Evolutionary conservation across 2,797 vertebrate species (phyloP), one percentile per base, ranked within the genome.

Genomic region (Sphenopsis melanotis): DNA sequence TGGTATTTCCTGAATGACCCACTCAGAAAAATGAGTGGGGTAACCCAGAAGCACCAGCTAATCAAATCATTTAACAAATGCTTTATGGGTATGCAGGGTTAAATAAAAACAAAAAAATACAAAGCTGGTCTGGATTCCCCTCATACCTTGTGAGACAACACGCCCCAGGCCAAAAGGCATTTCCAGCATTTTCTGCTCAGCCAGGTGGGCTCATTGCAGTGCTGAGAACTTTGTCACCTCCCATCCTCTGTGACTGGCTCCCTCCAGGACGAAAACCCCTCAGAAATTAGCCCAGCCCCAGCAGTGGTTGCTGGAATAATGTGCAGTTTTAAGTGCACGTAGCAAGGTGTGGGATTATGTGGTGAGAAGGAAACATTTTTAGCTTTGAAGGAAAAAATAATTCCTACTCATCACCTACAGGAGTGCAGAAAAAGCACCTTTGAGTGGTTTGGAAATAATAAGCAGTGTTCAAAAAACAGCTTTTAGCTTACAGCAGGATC

Each of bases 1-100:
- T 82, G 78, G 66, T 60, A 96, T 94, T 82, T 97, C 97, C 97
- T 96, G 95, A 96, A 90, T 49, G 81, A 63, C 91, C 80, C 79
- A 27, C 86, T 60, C 83, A 66, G 94, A 88, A 92, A 94, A 90
- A 68, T 57, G 6, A 46, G 87, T 82, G 36, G 42, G 71, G 96
- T 94, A 94, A 91, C 7, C 82, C 39, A 79, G 91, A 80, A 89
- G 29, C 41, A 39, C 15, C 63, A 34, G 37, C n/a, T 34, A 26
- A 60, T 12, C 27, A 18, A 37, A 29, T 24, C 5, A 49, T 32
- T 32, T 47, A 37, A 47, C 12, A 44, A 63, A 24, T 8, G 30
- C 53, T 80, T 42, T 10, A 1, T 2, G 41, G 26, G 22, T 9
- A 24, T 15, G 27, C 24, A 42, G 9, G 36, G 20, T 46, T 36